These are phyloP conservation scores for Bombus confusus DNA, from an alignment of 1,140 invertebrate genomes.

Conservation along the genomic window DNA sequence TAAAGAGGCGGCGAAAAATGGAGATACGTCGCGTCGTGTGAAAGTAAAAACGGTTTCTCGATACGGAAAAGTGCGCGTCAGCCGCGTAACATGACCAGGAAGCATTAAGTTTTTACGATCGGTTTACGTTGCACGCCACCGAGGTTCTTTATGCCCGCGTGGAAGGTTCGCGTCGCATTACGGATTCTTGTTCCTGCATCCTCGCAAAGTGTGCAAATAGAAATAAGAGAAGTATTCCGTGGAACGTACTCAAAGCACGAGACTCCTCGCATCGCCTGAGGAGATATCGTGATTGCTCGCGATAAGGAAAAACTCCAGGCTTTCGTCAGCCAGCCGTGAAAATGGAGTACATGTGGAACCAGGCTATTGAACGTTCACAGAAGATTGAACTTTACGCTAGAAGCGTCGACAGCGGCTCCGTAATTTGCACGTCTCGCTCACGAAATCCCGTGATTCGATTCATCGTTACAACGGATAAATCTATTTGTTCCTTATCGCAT, in stretches of 20 bases:
- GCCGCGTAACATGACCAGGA: background rate
- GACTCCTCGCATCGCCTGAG: background rate
- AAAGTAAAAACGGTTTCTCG: conserved; percentile 6
- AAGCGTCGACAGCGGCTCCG: background rate
- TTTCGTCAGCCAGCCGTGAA: background rate
- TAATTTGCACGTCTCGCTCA: conserved; percentile 9
- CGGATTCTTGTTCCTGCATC: conserved; percentile 35
- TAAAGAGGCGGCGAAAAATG: background rate
- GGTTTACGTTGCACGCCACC: background rate
- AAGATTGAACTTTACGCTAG: conserved; percentile 52
- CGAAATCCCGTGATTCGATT: conserved; percentile 1
- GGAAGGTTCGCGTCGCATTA: conserved; percentile 23
- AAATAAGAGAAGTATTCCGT: conserved; percentile 34
- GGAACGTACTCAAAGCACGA: conserved; percentile 24
- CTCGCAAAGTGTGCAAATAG: conserved; percentile 35
- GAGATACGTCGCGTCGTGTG: background rate
- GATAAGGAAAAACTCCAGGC: conserved; percentile 50
- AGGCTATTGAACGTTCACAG: conserved; percentile 14
- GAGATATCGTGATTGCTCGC: conserved; percentile 50
- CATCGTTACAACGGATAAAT: background rate
- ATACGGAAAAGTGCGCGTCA: background rate
- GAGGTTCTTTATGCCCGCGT: background rate
- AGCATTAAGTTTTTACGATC: conserved; percentile 10
- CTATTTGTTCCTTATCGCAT: background rate
- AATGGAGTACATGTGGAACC: conserved; percentile 24